Conservation (phyloP, 1,140 invertebrate species). For the Paramacrobiotus metropolitanus region DNA sequence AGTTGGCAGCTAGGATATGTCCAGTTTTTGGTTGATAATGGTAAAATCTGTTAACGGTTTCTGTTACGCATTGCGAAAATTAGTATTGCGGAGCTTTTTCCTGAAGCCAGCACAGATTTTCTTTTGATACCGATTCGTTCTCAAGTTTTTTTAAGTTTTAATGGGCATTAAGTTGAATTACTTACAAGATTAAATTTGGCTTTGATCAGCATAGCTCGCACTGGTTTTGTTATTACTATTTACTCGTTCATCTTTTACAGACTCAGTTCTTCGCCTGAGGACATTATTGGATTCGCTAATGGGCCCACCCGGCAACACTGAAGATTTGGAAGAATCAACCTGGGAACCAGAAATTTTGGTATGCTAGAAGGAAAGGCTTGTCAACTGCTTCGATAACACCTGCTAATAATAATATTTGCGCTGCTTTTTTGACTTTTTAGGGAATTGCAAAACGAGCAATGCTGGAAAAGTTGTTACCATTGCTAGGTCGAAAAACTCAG, state of each 20-base stretch:
- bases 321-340: neutral
- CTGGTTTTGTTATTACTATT: neutral
- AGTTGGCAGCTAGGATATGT: neutral
- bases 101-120: too few species aligned
- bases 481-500: neutral
- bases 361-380: neutral
- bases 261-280: neutral
- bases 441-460: neutral
- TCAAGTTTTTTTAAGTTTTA: neutral
- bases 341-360: conserved; percentile 4
- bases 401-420: too few species aligned
- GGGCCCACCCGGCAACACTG: neutral
- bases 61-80: too few species aligned
- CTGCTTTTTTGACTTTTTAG: neutral
- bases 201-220: too few species aligned
- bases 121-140: too few species aligned
- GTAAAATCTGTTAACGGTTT: too few species aligned
- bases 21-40: neutral
- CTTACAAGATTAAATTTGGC: too few species aligned
- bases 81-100: too few species aligned
- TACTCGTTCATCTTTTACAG: neutral
- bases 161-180: neutral
- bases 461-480: neutral
- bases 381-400: too few species aligned
- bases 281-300: neutral